Conservation (phyloP, 2,888 invertebrate species). For the Hirtodrosophila histrioides region DNA sequence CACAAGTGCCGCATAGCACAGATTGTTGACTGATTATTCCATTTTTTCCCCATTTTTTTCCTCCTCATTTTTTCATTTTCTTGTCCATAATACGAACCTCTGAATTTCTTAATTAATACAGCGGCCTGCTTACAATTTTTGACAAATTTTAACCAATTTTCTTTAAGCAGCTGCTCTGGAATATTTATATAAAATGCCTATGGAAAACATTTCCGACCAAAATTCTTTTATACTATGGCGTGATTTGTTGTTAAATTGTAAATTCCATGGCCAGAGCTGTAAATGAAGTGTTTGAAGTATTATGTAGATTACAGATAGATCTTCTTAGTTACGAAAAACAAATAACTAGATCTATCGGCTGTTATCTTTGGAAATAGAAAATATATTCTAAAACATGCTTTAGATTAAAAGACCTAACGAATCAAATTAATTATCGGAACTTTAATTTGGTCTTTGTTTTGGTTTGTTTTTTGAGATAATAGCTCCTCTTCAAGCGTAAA, state of each 20-base stretch:
- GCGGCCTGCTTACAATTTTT: conserved; percentile 3
- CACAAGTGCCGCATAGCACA: conserved; percentile 74
- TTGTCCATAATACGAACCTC: conserved; percentile 27
- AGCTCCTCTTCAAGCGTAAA: too few relatives aligned
- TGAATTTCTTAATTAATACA: conserved; percentile 48
- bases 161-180: conserved; percentile 1
- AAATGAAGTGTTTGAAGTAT: background rate
- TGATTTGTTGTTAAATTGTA: conserved; percentile 1
- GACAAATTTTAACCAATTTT: conserved; percentile 29
- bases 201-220: background rate
- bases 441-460: too few relatives aligned
- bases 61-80: conserved; percentile 7
- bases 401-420: too few relatives aligned
- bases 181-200: conserved; percentile 5
- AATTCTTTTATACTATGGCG: background rate
- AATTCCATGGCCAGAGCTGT: conserved; percentile 1
- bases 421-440: too few relatives aligned
- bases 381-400: too few relatives aligned
- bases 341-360: background rate
- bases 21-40: conserved; percentile 70
- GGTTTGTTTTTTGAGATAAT: too few relatives aligned
- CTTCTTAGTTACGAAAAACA: background rate
- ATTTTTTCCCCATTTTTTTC: conserved; percentile 34
- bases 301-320: background rate
- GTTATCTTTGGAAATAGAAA: too few relatives aligned